phyloP scores from a whole-genome alignment of 2,113 vertebrate genomes.

The Anguilla rostrata region DNA sequence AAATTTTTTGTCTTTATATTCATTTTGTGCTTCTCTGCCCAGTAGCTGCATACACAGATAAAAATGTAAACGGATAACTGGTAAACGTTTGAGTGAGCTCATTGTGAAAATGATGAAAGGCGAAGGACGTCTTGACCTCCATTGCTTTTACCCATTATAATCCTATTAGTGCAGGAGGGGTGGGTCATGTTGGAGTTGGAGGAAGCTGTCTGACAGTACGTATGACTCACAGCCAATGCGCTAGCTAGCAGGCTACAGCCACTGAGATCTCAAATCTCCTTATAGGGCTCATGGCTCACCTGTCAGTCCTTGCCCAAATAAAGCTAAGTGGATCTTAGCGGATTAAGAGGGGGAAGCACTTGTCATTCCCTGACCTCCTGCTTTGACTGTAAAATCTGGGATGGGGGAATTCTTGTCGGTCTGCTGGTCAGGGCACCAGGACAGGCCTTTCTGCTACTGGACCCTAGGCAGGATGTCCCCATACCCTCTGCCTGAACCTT shows the following conservation, averaged over 20 bases:
- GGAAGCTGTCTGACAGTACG: constrained; percentile 25
- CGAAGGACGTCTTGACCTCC: neutral
- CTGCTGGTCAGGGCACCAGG: neutral
- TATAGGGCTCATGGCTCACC: constrained; percentile 70
- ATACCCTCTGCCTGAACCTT: neutral
- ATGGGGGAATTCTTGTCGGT: constrained; percentile 24
- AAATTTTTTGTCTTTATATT: neutral
- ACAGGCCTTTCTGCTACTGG: neutral
- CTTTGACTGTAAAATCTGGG: constrained; percentile 47
- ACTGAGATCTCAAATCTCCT: constrained; percentile 69
- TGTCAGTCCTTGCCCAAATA: constrained; percentile 76
- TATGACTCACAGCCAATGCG: constrained; percentile 14
- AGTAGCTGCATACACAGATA: neutral
- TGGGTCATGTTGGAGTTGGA: constrained; percentile 42
- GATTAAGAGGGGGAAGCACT: constrained; percentile 65
- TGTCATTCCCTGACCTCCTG: constrained; percentile 65
- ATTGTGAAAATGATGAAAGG: neutral
- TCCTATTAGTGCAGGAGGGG: constrained; percentile 31
- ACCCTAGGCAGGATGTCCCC: neutral
- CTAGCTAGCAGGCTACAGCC: neutral
- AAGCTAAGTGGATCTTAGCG: constrained; percentile 70
- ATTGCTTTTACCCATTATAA: constrained; percentile 3
- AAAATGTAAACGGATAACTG: neutral
- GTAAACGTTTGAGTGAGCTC: constrained; percentile 8
- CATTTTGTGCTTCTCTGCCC: neutral